A percentile compares a stretch with the other conserved stretches of the same genome.
phyloP scores from a whole-genome alignment of 92 coral and sea anemone genomes.

The Umimayanthus kanabou region DNA sequence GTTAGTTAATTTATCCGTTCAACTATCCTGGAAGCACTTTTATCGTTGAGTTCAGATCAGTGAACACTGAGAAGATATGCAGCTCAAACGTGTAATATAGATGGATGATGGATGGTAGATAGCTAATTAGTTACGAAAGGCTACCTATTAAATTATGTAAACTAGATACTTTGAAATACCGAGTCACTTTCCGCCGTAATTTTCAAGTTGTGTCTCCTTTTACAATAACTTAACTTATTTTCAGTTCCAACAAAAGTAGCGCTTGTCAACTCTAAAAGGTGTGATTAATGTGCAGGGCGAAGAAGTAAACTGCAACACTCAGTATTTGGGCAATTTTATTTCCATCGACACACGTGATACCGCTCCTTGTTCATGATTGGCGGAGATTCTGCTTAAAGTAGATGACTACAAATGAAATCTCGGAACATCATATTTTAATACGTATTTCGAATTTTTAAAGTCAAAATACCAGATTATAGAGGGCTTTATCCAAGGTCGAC shows the following conservation, averaged over 20 bases:
- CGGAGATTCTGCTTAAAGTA: not conserved
- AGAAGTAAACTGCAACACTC: not conserved
- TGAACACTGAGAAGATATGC: not conserved
- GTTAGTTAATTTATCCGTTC: too few relatives aligned
- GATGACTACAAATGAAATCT: conserved; percentile 17
- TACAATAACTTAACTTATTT: not conserved
- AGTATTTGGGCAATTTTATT: conserved; percentile 18
- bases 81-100: not conserved
- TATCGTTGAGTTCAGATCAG: not conserved
- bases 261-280: conserved; percentile 5
- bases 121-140: not conserved
- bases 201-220: not conserved
- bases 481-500: conserved; percentile 3
- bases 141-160: conserved; percentile 7
- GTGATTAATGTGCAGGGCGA: conserved; percentile 13
- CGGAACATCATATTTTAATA: not conserved
- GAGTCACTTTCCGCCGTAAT: not conserved
- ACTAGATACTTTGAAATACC: not conserved
- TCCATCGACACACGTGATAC: conserved; percentile 23
- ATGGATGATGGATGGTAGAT: not conserved
- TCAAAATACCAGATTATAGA: not conserved
- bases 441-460: not conserved
- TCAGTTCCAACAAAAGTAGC: not conserved
- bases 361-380: conserved; percentile 2
- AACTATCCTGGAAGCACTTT: too few relatives aligned